phyloP scores from a whole-genome alignment of 2,888 invertebrate genomes.

The Fabriciana adippe region DNA sequence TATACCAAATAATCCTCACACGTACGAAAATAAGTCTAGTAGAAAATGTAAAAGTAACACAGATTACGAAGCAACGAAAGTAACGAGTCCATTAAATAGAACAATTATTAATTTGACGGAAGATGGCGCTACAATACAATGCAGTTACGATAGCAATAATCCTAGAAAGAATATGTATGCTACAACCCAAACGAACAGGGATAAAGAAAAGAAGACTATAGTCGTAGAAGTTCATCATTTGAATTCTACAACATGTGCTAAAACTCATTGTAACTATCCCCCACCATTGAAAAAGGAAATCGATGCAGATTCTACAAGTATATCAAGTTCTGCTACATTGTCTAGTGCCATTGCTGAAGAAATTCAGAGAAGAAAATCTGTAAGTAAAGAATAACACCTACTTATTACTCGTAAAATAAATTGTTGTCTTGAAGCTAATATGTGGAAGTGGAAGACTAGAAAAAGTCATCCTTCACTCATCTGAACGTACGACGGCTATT shows the following conservation, averaged over 20 bases:
- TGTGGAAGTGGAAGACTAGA: no score
- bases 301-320: conserved; percentile 61
- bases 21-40: conserved; percentile 69
- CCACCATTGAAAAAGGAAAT: conserved; percentile 58
- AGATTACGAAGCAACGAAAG: conserved; percentile 58
- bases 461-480: no score
- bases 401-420: not conserved
- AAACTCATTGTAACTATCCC: conserved; percentile 59
- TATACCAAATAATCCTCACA: conserved; percentile 75
- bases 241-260: conserved; percentile 60
- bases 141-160: conserved; percentile 79
- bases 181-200: conserved; percentile 58
- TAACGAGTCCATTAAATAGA: conserved; percentile 80
- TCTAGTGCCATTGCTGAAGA: conserved; percentile 79
- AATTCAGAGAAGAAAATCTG: conserved; percentile 71
- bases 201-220: conserved; percentile 84
- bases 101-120: conserved; percentile 88
- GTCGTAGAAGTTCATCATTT: conserved; percentile 88
- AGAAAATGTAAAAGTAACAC: conserved; percentile 57
- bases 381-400: conserved; percentile 44
- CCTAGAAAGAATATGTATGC: conserved; percentile 67
- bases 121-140: conserved; percentile 87
- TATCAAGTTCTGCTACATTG: conserved; percentile 68
- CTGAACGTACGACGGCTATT: no score
- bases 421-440: no score